Evolutionary conservation across 2,888 invertebrate genomes (phyloP).

Genomic region (Leptopilina drosophilae): DNA sequence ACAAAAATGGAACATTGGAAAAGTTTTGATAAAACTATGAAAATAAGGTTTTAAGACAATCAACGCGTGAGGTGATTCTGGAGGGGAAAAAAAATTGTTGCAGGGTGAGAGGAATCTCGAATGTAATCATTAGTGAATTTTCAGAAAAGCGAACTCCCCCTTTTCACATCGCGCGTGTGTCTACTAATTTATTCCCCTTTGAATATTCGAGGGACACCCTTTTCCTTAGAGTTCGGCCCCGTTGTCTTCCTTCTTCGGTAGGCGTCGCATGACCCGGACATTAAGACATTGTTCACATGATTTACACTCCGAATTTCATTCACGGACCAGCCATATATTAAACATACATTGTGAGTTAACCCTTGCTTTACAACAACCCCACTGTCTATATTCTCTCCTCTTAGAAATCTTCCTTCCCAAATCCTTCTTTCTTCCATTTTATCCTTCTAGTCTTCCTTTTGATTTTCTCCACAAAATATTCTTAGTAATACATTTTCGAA

Average conservation of each 20-base stretch:
- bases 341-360: conserved; percentile 74
- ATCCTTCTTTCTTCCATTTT: background rate
- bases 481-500: no score
- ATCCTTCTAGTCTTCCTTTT: no score
- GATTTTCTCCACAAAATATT: no score
- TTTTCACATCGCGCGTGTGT: conserved; percentile 60
- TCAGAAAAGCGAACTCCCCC: conserved; percentile 39
- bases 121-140: conserved; percentile 39
- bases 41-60: conserved; percentile 5
- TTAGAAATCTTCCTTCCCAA: background rate
- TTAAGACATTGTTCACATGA: conserved; percentile 77
- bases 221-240: conserved; percentile 63
- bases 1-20: background rate
- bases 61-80: conserved; percentile 30
- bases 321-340: conserved; percentile 76
- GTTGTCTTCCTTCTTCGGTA: conserved; percentile 74
- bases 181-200: conserved; percentile 76
- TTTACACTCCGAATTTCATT: conserved; percentile 77
- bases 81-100: conserved; percentile 18
- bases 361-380: conserved; percentile 59
- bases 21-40: background rate
- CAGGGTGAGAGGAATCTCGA: conserved; percentile 38
- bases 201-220: conserved; percentile 68
- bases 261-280: conserved; percentile 77
- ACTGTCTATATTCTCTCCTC: conserved; percentile 21